Percentiles rank a stretch among this genome's conserved stretches.
Conservation (phyloP, 1,140 invertebrate species). For the Brachionus plicatilis region DNA sequence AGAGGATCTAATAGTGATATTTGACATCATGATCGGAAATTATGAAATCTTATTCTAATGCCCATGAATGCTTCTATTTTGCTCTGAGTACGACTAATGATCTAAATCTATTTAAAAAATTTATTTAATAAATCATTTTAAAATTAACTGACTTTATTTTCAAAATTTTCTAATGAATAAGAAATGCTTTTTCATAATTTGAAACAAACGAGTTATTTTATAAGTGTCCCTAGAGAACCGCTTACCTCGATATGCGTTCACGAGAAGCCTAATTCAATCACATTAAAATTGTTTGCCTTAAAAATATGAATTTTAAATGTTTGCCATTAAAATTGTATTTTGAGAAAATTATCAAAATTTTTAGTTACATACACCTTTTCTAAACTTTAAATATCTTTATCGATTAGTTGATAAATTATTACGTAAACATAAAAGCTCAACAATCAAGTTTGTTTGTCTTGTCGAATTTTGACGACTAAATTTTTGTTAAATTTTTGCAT, state of each 20-base stretch:
- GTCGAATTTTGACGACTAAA: background rate
- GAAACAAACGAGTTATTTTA: background rate
- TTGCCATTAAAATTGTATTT: background rate
- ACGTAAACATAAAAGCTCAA: constrained; percentile 9
- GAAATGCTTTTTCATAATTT: background rate
- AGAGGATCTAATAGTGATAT: background rate
- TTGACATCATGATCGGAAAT: background rate
- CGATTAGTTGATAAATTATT: constrained; percentile 10
- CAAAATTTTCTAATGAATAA: background rate
- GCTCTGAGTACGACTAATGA: background rate
- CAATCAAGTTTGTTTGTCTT: background rate
- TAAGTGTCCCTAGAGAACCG: background rate
- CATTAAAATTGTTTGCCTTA: background rate
- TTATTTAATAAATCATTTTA: too few relatives aligned
- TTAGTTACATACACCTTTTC: background rate
- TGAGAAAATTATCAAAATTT: background rate
- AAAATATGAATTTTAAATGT: too few relatives aligned
- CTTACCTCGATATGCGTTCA: background rate
- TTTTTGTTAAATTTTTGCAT: constrained; percentile 8
- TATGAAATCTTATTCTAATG: background rate
- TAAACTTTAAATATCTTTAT: background rate
- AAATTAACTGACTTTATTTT: background rate
- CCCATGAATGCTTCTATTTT: background rate
- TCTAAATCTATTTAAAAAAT: background rate
- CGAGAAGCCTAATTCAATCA: background rate